Evolutionary conservation across 2,888 invertebrate genomes (phyloP), one percentile per base, ranked within the genome.

Genomic region (Stenodema calcarata): DNA sequence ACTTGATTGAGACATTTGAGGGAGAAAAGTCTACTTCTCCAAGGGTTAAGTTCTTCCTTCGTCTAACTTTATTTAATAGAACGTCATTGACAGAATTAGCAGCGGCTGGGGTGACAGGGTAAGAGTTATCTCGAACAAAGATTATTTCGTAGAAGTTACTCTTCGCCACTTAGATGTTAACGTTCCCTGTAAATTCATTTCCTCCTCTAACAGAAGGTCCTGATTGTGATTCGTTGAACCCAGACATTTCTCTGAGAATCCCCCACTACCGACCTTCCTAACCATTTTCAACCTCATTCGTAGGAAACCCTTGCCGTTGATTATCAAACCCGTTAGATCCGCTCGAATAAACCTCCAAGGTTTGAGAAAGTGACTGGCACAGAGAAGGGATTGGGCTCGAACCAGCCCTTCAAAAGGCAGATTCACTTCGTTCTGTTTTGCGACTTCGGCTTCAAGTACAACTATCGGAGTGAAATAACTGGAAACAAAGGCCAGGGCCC

Each of bases 161-260:
- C 41, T 44, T 23, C 14, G 14, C 41, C 12, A 42, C 35, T 9
- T n/a, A 18, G 78, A 18, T 78, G 18, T 28, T 35, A 73, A 73
- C 78, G 78, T 23, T 62, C 0, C 62, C 23, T 44, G 78, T 44
- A 23, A 78, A 78, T 78, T 78, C 78, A 78, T 78, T 78, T 78
- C 78, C 78, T 44, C 42, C 35, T 23, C 44, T 41, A 30, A 12
- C 18, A 14, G 30, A 35, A 23, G 23, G 23, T 6, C 44, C 78
- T 78, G 78, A 44, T 78, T 28, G 78, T 78, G 78, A 78, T 78
- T 78, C 44, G 78, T 78, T 44, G 44, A 78, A 78, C 23, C n/a
- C 62, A 62, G 62, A 62, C 62, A 62, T 62, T 62, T 62, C 42
- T 78, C 78, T 23, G 23, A 44, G 44, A 18, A 0, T 23, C 44